Evolutionary conservation across 2,797 vertebrate species (phyloP), one percentile per base, ranked within the genome.

Genomic region (Simalia tracyae): DNA sequence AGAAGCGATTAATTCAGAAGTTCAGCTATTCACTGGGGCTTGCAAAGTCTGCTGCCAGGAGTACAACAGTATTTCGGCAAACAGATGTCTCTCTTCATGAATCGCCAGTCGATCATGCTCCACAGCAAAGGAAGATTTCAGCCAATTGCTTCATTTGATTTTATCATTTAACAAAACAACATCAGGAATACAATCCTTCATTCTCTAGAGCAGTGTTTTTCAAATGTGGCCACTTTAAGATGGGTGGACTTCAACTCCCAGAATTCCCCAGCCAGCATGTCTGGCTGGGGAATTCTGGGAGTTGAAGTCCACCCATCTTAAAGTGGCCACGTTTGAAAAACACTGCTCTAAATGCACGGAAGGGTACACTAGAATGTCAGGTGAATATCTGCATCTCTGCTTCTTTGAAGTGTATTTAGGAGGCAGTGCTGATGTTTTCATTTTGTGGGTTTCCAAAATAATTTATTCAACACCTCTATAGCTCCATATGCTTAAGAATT

Each of bases 1-100:
- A 88, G 88, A 57, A 92, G 59, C n/a, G 93, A 66, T 96, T 95
- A 94, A 95, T 95, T 95, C 91, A 95, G 56, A 96, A 93, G 60
- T 94, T 95, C 84, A 89, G n/a, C 68, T 94, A 85, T 63, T 95
- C 93, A 50, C 56, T 57, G 76, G 86, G 61, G 91, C 93, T 81
- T 94, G 61, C 1, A 15, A 19, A 22, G 42, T 90, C 91, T 95
- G 42, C 24, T 95, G 86, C 81, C 92, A 94, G 94, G 89, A 90
- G 90, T 92, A 64, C 0, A 60, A 57, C 92, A 84, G 19, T 59
- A 86, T 81, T 92, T 94, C 81, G 63, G 86, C 64, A 94, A 92
- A 86, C 11, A 92, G 46, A 93, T 93, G 9, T 36, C 84, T 91
- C 72, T 94, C 94, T 94, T 68, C 89, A 86, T 5, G 10, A 93